These are phyloP conservation scores for Camponotus vicinus DNA, from an alignment of 1,140 invertebrate species.

Conservation along the genomic window DNA sequence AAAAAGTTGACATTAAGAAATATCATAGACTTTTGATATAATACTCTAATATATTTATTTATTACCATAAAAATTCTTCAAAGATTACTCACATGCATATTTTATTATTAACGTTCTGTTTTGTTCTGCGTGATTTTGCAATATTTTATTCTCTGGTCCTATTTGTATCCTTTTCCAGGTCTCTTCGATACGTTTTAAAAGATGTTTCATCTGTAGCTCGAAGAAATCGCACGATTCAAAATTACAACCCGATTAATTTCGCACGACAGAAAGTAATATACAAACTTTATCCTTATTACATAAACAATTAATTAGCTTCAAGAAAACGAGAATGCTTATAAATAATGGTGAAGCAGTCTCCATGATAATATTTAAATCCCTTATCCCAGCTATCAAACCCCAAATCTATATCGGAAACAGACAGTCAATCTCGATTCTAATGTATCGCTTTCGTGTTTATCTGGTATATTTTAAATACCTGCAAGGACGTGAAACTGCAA, in stretches of 20 bases:
- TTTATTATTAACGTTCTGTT: not conserved
- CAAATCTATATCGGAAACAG: not conserved
- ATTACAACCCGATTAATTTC: not conserved
- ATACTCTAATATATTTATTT: not conserved
- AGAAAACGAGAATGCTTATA: not conserved
- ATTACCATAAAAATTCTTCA: not conserved
- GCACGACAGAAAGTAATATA: not conserved
- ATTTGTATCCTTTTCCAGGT: not conserved
- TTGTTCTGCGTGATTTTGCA: not conserved
- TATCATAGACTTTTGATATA: not conserved
- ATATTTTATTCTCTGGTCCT: slow-evolving; percentile 33
- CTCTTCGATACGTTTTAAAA: not conserved
- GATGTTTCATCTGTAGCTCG: slow-evolving; percentile 16
- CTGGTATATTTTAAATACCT: not conserved
- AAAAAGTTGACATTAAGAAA: not conserved
- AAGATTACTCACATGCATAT: not conserved
- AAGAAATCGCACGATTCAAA: slow-evolving; percentile 5
- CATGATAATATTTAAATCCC: slow-evolving; percentile 21
- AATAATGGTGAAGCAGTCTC: not conserved
- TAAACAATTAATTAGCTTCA: slow-evolving; percentile 28
- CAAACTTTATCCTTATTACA: slow-evolving; percentile 37
- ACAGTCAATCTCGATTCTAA: not conserved
- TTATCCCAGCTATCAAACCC: slow-evolving; percentile 3
- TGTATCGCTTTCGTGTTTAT: too few relatives aligned
- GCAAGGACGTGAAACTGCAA: not conserved